phyloP scores from a whole-genome alignment of 2,113 vertebrate genomes.

The Struthio camelus region DNA sequence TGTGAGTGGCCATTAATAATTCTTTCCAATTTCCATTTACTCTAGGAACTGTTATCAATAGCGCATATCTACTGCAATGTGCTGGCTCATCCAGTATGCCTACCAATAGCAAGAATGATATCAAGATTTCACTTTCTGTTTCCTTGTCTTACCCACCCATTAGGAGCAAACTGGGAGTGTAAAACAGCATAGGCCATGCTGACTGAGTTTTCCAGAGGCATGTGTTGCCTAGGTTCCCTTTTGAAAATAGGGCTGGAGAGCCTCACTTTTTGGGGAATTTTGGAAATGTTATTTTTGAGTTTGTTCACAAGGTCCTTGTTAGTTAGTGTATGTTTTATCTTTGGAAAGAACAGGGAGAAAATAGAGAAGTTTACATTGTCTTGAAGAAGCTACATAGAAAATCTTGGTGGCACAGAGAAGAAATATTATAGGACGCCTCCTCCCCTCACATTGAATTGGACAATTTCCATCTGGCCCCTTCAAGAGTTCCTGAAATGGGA shows the following conservation, averaged over 20 bases:
- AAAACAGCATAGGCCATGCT: neutral
- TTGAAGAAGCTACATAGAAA: neutral
- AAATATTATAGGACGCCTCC: neutral
- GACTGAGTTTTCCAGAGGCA: neutral
- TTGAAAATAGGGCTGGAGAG: neutral
- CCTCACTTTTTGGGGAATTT: neutral
- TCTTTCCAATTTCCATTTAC: neutral
- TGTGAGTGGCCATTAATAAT: neutral
- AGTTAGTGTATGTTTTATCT: neutral
- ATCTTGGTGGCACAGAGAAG: neutral
- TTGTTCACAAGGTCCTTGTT: neutral
- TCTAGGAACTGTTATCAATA: neutral
- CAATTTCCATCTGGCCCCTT: neutral
- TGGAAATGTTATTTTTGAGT: neutral
- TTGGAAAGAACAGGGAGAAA: neutral
- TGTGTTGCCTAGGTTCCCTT: fast-evolving
- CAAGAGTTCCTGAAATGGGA: neutral
- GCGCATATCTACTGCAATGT: neutral
- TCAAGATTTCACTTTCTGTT: neutral
- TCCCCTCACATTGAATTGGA: neutral
- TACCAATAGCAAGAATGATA: neutral
- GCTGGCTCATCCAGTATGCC: neutral
- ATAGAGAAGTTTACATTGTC: neutral
- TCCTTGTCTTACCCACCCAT: neutral
- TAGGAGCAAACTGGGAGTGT: neutral